Base-by-base conservation (phyloP, 2,113 vertebrate genomes). In the Podarcis cretensis region DNA sequence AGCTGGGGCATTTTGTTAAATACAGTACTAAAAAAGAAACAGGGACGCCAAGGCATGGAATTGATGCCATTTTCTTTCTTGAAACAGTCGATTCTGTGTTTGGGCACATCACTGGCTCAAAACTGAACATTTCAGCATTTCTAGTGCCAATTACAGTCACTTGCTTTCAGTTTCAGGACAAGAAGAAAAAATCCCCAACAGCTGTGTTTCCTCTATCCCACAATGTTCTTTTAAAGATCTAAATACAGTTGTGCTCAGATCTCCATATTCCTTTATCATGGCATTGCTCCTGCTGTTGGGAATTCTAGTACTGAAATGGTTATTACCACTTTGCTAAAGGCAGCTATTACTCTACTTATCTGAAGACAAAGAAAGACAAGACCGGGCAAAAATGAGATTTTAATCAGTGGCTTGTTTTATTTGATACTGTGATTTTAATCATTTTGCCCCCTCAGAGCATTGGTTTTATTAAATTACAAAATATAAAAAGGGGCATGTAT, bases 101-200 rank as follows among this genome's bases (percentile, higher is more conserved):
- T 95, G 87, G 94, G 91, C 84, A 96, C 91, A 89, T 89, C 59
- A 87, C 91, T 96, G 92, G 86, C 87, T 96, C 89, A 90, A 87
- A 94, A 96, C 88, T 63, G 18, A 96, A 87, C 63, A 92, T 94
- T 94, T 96, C 91, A 94, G 92, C 86, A 90, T 93, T 95, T 90
- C 80, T 94, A 91, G 85, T 94, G 92, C 92, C 90, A 96, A 91
- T 95, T 96, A 88, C 71, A 91, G 91, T 94, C 84, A 90, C 90
- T 83, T 85, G 32, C 86, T 86, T 96, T 95, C 63, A 92, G 59
- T 93, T 95, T 91, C 6, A 40, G 80, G 43, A 89, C 63, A 32
- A 37, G 63, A 71, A 78, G 65, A 81, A 90, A 69, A 84, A 5
- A 90, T 88, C 74, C 84, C 83, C 95, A 91, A 57, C 92, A 97